Conservation (phyloP, 2,888 invertebrate species). For the Phymatocera aterrima region DNA sequence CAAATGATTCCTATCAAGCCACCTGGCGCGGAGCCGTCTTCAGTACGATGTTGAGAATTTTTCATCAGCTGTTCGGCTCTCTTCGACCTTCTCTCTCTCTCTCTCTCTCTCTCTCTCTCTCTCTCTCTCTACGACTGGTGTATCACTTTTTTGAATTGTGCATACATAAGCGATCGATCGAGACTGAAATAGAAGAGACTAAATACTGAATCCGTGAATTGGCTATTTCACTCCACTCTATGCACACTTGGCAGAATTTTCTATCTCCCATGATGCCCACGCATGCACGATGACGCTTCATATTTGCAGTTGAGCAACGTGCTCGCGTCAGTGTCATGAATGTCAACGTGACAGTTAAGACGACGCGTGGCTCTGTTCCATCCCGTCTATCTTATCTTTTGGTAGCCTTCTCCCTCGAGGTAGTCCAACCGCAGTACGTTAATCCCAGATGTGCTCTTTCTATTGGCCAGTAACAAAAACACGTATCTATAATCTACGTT, state of each 20-base stretch:
- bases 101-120: background rate
- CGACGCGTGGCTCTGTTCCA: slow-evolving; percentile 28
- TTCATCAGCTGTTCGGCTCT: background rate
- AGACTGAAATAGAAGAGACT: background rate
- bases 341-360: slow-evolving; percentile 36
- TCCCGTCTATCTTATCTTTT: slow-evolving; percentile 23
- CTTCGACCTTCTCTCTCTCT: background rate
- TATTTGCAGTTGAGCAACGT: slow-evolving; percentile 13
- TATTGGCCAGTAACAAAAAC: background rate
- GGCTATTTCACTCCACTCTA: background rate
- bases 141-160: background rate
- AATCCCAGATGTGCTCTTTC: slow-evolving; percentile 5
- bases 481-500: background rate
- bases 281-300: background rate
- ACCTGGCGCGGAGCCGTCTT: slow-evolving; percentile 26
- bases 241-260: background rate
- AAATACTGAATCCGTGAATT: background rate
- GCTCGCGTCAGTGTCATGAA: background rate
- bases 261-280: background rate
- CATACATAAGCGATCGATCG: background rate
- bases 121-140: background rate
- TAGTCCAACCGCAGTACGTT: background rate
- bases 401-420: background rate
- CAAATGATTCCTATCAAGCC: background rate
- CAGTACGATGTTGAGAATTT: background rate